Base-by-base conservation (phyloP, 1,140 invertebrate genomes). In the Magallana angulata region DNA sequence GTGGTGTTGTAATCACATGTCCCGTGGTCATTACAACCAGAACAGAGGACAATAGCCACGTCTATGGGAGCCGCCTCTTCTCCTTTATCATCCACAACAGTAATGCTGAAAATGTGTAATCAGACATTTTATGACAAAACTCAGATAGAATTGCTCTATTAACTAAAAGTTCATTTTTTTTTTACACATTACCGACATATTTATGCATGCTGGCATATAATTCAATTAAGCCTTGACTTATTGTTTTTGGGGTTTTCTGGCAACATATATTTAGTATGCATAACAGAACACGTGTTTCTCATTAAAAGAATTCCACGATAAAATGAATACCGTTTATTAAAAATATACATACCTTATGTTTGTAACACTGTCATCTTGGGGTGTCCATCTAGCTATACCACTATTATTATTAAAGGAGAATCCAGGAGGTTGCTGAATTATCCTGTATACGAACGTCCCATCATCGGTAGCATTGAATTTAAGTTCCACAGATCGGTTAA, bases 361-460 rank as follows among this genome's bases (percentile, higher is more conserved):
- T 9, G 64, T 82, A 59, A 82, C 24, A 30, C 80, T 84, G 7
- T 76, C 14, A 58, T 59, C 76, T 16, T 30, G n/a, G 14, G 86
- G 86, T 76, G 82, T 87, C 86, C 86, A 87, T 60, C 30, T 84
- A 14, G 82, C 36, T 48, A 68, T 84, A n/a, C 86, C 86, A 59
- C 6, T 87, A 14, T 30, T 62, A 71, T 59, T 18, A 7, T 48
- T 48, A 58, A 56, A 14, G 12, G 8, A 30, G 68, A 76, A 59
- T 1, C n/a, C 14, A 7, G 1, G 71, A 57, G 86, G 18, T 84
- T 18, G 24, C 76, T 59, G n/a, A 87, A 76, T 18, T 30, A 87
- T 80, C 58, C 48, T 6, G 48, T 76, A 87, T 1, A 24, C 8
- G 59, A 76, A 76, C 16, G 59, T n/a, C 0, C 36, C 18, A 68